These are phyloP conservation scores for Drosophila gunungcola DNA, from an alignment of 1,140 invertebrate genomes.

Conservation along the genomic window DNA sequence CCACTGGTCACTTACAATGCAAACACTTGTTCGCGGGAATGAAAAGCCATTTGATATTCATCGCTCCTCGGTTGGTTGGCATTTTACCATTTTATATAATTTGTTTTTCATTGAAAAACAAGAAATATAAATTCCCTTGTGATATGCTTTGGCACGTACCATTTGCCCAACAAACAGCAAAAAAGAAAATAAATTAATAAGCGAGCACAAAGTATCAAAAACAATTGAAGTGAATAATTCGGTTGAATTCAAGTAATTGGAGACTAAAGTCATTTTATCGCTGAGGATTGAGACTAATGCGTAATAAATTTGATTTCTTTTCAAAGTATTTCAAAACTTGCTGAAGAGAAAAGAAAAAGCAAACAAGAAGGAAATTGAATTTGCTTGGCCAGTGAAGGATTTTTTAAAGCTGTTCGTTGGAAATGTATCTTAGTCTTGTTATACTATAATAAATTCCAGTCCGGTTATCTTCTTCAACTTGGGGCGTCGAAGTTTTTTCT, in stretches of 20 bases:
- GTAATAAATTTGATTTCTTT: conserved; percentile 41
- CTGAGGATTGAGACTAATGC: conserved; percentile 32
- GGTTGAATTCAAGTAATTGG: conserved; percentile 40
- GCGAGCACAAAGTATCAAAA: conserved; percentile 36
- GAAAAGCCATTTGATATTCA: conserved; percentile 71
- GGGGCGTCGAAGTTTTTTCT: background rate
- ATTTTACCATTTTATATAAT: conserved; percentile 62
- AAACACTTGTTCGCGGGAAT: conserved; percentile 70
- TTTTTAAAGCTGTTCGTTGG: background rate
- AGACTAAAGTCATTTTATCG: conserved; percentile 25
- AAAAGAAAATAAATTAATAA: conserved; percentile 40
- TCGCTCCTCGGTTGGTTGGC: conserved; percentile 26
- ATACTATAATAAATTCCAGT: background rate
- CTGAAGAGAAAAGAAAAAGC: background rate
- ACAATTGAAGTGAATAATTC: conserved; percentile 51
- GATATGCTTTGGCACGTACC: conserved; percentile 59
- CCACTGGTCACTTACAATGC: conserved; percentile 51
- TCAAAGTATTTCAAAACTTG: conserved; percentile 23
- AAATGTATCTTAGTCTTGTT: background rate
- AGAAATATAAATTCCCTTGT: conserved; percentile 48
- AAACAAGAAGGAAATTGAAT: background rate
- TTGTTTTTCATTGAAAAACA: conserved; percentile 58
- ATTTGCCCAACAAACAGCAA: conserved; percentile 14
- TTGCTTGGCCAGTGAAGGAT: background rate
- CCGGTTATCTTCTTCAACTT: background rate